Percentiles rank a stretch among this genome's conserved stretches.
These are phyloP conservation scores for Sphaeridia pumilis DNA, from an alignment of 2,888 invertebrate genomes.

Conservation along the genomic window DNA sequence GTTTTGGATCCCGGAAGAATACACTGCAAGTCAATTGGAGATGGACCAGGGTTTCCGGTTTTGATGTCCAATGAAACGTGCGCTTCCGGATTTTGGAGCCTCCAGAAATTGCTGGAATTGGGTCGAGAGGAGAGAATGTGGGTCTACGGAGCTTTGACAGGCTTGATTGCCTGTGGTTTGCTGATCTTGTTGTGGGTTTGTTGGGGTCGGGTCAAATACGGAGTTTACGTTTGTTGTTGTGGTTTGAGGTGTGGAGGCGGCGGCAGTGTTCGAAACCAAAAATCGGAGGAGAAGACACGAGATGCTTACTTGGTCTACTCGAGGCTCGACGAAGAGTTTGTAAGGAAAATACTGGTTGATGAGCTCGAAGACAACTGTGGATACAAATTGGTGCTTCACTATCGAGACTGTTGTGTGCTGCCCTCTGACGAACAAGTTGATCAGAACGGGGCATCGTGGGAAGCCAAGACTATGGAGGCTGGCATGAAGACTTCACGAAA, in stretches of 20 bases:
- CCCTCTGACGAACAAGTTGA: neutral
- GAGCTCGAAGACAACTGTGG: conserved; percentile 41
- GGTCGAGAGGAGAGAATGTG: conserved; percentile 37
- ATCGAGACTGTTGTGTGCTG: conserved; percentile 38
- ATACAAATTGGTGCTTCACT: conserved; percentile 43
- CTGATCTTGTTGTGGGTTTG: conserved; percentile 52
- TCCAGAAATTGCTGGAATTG: conserved; percentile 33
- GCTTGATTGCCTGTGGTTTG: conserved; percentile 39
- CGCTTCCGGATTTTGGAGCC: too few species aligned
- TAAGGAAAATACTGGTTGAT: conserved; percentile 41
- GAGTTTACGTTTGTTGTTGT: too few species aligned
- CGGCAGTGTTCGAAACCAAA: conserved; percentile 33
- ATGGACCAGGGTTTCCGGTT: too few species aligned
- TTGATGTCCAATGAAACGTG: conserved; percentile 33
- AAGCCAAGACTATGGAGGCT: conserved; percentile 40
- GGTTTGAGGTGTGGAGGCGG: neutral
- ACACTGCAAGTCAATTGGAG: neutral
- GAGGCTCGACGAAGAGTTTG: conserved; percentile 42
- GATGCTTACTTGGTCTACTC: conserved; percentile 46
- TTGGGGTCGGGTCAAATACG: conserved; percentile 62
- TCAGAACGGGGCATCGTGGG: neutral
- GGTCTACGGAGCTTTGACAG: conserved; percentile 40
- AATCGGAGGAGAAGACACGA: conserved; percentile 40
- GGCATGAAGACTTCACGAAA: conserved; percentile 43
- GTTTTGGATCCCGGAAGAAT: conserved; percentile 9